Percentiles rank a stretch among this genome's conserved stretches.
Conservation (phyloP, 1,140 invertebrate genomes). For the Solen grandis region DNA sequence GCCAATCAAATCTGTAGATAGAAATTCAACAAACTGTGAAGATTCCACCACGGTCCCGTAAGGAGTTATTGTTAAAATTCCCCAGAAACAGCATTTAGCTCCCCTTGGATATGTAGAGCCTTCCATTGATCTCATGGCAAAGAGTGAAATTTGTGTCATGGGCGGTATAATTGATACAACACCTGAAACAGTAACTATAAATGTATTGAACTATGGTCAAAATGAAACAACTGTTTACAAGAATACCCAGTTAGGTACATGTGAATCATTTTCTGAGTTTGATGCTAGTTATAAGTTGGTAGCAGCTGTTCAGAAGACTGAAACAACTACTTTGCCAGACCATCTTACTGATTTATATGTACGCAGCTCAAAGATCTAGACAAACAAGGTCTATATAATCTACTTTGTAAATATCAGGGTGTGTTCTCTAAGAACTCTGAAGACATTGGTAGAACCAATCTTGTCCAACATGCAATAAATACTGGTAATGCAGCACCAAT, state of each 20-base stretch:
- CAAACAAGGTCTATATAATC: neutral
- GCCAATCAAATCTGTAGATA: constrained; percentile 6
- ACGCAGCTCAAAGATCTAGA: no score
- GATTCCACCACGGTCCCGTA: neutral
- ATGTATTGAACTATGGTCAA: neutral
- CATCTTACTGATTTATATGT: no score
- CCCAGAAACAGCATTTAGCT: neutral
- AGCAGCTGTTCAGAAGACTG: neutral
- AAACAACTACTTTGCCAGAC: neutral
- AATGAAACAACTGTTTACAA: neutral
- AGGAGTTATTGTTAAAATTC: neutral
- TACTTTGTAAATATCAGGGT: neutral
- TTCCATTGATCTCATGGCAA: neutral
- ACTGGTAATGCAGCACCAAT: constrained; percentile 33
- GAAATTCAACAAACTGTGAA: neutral
- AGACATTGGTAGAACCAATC: neutral
- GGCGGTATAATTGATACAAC: neutral
- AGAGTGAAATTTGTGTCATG: neutral
- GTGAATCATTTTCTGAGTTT: constrained; percentile 8
- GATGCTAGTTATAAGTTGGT: neutral
- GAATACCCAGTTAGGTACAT: neutral
- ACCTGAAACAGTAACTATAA: neutral
- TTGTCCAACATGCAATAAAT: constrained; percentile 29
- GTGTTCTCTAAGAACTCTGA: neutral
- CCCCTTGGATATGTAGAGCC: neutral